Evolutionary conservation across 2,113 vertebrate species (phyloP).

Genomic region (Bos taurus): DNA sequence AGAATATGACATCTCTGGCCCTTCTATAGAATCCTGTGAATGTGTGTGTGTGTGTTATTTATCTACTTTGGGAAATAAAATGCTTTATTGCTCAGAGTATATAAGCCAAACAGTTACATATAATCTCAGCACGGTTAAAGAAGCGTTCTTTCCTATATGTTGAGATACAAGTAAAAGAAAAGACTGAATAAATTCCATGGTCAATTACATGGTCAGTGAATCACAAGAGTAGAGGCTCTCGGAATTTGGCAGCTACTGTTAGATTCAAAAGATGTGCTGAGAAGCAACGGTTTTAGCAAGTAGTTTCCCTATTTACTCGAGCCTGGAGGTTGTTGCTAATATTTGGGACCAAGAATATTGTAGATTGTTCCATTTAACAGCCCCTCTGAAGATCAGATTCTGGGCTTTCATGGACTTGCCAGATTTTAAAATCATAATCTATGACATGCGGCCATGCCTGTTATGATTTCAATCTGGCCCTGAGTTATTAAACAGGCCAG

Average conservation of each 20-base stretch:
- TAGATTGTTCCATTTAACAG: neutral
- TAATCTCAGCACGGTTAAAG: neutral
- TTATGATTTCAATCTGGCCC: neutral
- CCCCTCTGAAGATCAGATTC: neutral
- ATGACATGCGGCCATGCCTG: neutral
- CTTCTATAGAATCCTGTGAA: neutral
- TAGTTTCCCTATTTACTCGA: neutral
- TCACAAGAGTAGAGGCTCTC: conserved; percentile 70
- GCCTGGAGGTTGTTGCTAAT: neutral
- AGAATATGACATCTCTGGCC: neutral
- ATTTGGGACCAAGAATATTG: neutral
- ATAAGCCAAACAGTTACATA: conserved; percentile 12
- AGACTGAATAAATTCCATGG: conserved; percentile 73
- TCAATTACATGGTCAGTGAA: conserved; percentile 78
- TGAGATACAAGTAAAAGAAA: conserved; percentile 70
- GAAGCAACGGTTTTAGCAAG: conserved; percentile 66
- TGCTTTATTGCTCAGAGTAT: neutral
- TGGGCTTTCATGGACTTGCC: neutral
- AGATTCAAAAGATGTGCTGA: conserved; percentile 65
- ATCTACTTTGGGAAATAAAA: neutral
- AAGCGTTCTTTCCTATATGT: conserved; percentile 39
- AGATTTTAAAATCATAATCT: neutral
- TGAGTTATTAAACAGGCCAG: neutral
- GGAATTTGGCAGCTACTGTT: conserved; percentile 75
- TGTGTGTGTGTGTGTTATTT: neutral